Evolutionary conservation across 1,140 invertebrate genomes (phyloP), one percentile per base, ranked within the genome.

Genomic region (Leptonema lineaticorne): DNA sequence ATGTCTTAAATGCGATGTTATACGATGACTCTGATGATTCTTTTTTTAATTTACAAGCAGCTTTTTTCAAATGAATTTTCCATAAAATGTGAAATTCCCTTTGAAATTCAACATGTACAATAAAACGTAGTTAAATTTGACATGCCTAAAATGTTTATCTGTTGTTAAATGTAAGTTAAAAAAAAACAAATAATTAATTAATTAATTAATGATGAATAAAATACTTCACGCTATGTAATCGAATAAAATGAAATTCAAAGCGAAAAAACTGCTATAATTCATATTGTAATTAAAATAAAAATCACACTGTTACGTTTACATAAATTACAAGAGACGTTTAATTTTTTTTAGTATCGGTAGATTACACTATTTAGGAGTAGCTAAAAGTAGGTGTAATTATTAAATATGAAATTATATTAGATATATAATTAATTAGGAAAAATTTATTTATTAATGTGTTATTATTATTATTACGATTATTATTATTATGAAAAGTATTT

Each of bases 381-480:
- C 66, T 70, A 69, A 69, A 68, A 46, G 70, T 73, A 73, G 71
- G 60, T 67, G 62, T 73, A 73, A 73, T 73, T 67, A 69, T 64
- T 69, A 73, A n/a, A n/a, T n/a, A 69, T 69, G 66, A 73, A 70
- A 60, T 53, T 69, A 65, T 73, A 68, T 73, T n/a, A 73, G 71
- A 66, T 73, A 63, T 73, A 67, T 63, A 69, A 53, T 53, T 53
- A 72, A 66, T 69, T 73, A 69, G 68, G 68, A 66, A 68, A 62
- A 71, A 68, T 71, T 69, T 73, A 73, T 73, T 73, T 73, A 73
- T 73, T 73, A 73, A 69, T 69, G 71, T 72, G 71, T 73, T 70
- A 63, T 53, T n/a, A n/a, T n/a, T n/a, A n/a, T n/a, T n/a, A n/a
- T n/a, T n/a, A n/a, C n/a, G n/a, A n/a, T n/a, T n/a, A n/a, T n/a